A percentile compares a stretch with the other conserved stretches of the same genome.
phyloP scores from a whole-genome alignment of 2,888 invertebrate species.

The Yponomeuta plumbellus region DNA sequence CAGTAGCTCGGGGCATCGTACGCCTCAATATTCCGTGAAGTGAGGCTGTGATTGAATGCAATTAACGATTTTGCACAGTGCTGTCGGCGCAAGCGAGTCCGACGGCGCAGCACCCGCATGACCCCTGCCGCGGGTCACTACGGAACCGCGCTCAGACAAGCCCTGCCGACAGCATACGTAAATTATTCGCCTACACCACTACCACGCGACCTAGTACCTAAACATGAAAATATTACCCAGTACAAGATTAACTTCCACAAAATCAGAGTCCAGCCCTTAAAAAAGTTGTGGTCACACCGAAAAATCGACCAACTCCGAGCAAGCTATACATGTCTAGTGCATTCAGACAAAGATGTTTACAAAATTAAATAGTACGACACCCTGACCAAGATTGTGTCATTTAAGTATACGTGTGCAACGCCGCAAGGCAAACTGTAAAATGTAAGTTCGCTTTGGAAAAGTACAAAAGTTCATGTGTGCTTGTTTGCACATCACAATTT shows the following conservation, averaged over 20 bases:
- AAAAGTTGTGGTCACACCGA: no score
- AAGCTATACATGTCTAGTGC: no score
- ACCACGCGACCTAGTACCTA: not conserved
- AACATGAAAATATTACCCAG: slow-evolving; percentile 5
- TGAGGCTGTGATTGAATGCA: slow-evolving; percentile 46
- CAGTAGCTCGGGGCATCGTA: slow-evolving; percentile 27
- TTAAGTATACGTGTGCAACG: no score
- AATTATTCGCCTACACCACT: not conserved
- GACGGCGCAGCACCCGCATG: slow-evolving; percentile 25
- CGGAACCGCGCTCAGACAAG: not conserved
- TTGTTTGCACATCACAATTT: no score
- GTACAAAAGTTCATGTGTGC: no score
- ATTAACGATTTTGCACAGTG: slow-evolving; percentile 68
- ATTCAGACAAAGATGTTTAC: no score
- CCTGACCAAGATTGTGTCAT: no score
- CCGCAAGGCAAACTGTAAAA: no score
- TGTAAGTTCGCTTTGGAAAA: no score
- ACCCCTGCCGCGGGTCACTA: slow-evolving; percentile 44
- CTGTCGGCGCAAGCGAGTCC: slow-evolving; percentile 29
- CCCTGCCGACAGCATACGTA: slow-evolving; percentile 4
- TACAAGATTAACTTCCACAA: not conserved
- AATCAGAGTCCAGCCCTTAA: no score
- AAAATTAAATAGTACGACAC: no score
- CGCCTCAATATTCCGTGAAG: slow-evolving; percentile 34
- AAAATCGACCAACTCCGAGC: no score